These are phyloP conservation scores for Schizotus pectinicornis DNA, from an alignment of 2,888 invertebrate species.

Conservation along the genomic window DNA sequence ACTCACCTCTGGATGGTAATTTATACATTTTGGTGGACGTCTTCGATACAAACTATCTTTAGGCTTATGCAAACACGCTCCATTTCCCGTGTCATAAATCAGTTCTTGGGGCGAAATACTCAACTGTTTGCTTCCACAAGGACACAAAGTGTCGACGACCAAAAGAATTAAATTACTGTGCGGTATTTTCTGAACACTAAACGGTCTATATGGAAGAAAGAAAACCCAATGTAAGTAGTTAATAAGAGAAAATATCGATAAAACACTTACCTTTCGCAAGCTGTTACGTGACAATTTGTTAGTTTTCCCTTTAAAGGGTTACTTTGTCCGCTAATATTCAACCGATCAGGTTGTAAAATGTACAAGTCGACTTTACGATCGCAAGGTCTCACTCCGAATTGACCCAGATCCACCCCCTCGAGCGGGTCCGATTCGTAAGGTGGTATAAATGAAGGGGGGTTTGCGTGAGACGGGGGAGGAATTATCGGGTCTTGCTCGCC, in stretches of 20 bases:
- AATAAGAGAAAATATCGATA: neutral
- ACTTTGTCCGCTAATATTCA: slow-evolving; percentile 77
- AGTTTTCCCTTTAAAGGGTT: slow-evolving; percentile 88
- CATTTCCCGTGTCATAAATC: slow-evolving; percentile 62
- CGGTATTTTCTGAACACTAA: slow-evolving; percentile 90
- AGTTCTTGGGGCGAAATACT: slow-evolving; percentile 80
- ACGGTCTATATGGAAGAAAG: slow-evolving; percentile 68
- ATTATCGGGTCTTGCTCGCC: slow-evolving; percentile 52
- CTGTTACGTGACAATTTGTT: slow-evolving; percentile 86
- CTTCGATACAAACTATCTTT: slow-evolving; percentile 74
- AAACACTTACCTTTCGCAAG: slow-evolving; percentile 76
- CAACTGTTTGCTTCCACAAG: slow-evolving; percentile 85
- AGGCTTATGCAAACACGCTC: slow-evolving; percentile 65
- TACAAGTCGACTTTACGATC: slow-evolving; percentile 89
- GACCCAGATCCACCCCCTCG: slow-evolving; percentile 56
- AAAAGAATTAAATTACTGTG: slow-evolving; percentile 88
- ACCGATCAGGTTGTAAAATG: slow-evolving; percentile 79
- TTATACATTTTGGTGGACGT: slow-evolving; percentile 81
- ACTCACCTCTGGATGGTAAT: slow-evolving; percentile 84
- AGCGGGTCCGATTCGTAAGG: slow-evolving; percentile 55
- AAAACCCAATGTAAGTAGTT: slow-evolving; percentile 7
- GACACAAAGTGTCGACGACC: slow-evolving; percentile 87
- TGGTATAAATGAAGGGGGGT: slow-evolving; percentile 54
- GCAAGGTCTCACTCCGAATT: slow-evolving; percentile 75
- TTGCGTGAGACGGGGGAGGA: slow-evolving; percentile 59